Evolutionary conservation across 2,113 vertebrate genomes (phyloP).

Genomic region (Cottus gobio): DNA sequence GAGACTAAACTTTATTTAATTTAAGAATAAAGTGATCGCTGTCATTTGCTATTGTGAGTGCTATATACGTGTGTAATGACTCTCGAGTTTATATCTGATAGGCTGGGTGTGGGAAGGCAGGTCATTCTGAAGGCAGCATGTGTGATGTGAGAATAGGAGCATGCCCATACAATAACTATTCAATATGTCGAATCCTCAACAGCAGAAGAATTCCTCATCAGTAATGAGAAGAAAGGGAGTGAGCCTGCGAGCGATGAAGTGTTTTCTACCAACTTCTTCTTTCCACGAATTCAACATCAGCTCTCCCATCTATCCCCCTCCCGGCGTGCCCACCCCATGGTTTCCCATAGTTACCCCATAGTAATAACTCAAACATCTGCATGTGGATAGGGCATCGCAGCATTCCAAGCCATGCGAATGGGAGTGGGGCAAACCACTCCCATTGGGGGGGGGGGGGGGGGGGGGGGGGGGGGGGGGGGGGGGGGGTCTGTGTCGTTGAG

Average conservation of each 20-base stretch:
- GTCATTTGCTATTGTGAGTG: neutral
- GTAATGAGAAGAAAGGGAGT: neutral
- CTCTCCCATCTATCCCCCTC: slow-evolving; percentile 3
- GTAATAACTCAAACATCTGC: slow-evolving; percentile 46
- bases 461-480: too few relatives aligned
- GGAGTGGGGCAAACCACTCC: slow-evolving; percentile 14
- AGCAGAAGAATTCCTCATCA: neutral
- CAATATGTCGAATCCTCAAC: neutral
- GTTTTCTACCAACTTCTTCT: neutral
- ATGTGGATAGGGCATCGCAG: slow-evolving; percentile 20
- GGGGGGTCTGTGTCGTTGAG: slow-evolving; percentile 40
- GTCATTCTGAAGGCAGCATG: neutral
- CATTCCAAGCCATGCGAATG: slow-evolving; percentile 26
- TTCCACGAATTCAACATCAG: neutral
- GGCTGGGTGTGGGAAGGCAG: neutral
- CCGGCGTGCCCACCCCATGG: neutral
- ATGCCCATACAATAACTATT: neutral
- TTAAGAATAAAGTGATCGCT: neutral
- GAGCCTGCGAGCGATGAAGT: neutral
- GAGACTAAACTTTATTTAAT: neutral
- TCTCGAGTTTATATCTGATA: neutral
- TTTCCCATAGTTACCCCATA: too few relatives aligned
- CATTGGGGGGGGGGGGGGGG: too few relatives aligned
- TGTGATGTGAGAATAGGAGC: neutral
- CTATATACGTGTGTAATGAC: neutral